phyloP scores from a whole-genome alignment of 2,888 invertebrate genomes.

The Erebia palarica region DNA sequence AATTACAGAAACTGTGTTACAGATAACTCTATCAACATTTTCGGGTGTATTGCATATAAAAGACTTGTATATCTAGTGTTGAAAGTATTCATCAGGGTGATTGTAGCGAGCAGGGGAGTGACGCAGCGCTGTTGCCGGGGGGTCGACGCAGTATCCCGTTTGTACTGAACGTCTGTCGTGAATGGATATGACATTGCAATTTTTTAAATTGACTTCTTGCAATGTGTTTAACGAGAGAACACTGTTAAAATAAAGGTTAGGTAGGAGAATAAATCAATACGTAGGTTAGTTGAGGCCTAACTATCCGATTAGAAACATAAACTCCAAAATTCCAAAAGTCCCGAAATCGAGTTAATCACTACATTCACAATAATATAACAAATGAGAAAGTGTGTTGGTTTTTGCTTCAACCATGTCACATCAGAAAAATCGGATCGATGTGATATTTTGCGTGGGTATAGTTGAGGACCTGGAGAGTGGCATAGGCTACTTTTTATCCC shows the following conservation, averaged over 20 bases:
- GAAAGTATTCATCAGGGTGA: constrained; percentile 75
- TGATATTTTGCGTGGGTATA: too few species aligned
- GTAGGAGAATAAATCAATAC: not conserved
- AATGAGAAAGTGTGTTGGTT: too few species aligned
- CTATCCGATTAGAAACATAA: not conserved
- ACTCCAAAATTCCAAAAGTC: too few species aligned
- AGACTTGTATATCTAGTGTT: constrained; percentile 47
- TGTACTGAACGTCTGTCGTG: constrained; percentile 50
- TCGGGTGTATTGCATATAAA: constrained; percentile 30
- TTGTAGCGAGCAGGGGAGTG: constrained; percentile 61
- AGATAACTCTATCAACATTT: constrained; percentile 38
- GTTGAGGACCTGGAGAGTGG: too few species aligned
- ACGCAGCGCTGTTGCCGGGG: constrained; percentile 68
- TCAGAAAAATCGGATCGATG: too few species aligned
- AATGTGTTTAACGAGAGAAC: not conserved
- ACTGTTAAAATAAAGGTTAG: not conserved
- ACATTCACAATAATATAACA: too few species aligned
- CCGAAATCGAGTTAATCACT: too few species aligned
- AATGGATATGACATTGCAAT: constrained; percentile 51
- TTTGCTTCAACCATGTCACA: too few species aligned
- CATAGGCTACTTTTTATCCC: too few species aligned
- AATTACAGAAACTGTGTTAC: constrained; percentile 34
- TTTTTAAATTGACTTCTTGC: constrained; percentile 27
- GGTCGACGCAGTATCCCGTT: constrained; percentile 51
- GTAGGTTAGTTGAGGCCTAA: not conserved